Evolutionary conservation across 2,888 invertebrate species (phyloP).

Genomic region (Auanema sp.): DNA sequence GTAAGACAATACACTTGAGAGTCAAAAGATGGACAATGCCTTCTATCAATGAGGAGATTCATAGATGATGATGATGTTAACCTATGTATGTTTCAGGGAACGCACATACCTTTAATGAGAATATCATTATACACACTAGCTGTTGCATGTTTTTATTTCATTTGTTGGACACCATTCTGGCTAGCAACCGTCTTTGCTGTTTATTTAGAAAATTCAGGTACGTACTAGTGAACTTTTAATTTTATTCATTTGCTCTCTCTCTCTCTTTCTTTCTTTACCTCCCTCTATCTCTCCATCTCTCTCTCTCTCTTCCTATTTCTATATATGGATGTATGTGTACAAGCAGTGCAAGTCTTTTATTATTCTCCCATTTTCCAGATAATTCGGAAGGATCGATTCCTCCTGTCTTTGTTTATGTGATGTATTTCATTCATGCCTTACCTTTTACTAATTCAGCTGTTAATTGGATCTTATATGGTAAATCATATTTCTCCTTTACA

Average conservation of each 20-base stretch:
- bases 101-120: conserved; percentile 60
- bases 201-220: conserved; percentile 54
- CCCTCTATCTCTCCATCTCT: no score
- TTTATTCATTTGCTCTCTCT: no score
- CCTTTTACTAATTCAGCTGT: conserved; percentile 62
- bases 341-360: no score
- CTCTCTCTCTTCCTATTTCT: no score
- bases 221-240: background rate
- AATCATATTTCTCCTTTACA: background rate
- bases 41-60: no score
- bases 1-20: no score
- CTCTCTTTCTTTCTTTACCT: no score
- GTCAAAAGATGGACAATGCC: no score
- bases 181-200: conserved; percentile 61
- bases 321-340: no score
- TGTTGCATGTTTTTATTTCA: conserved; percentile 61
- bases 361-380: conserved; percentile 7
- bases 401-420: conserved; percentile 59
- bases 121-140: conserved; percentile 62
- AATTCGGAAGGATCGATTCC: conserved; percentile 43
- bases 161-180: conserved; percentile 62
- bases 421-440: conserved; percentile 63
- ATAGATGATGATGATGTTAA: no score
- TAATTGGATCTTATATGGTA: conserved; percentile 62
- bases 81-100: conserved; percentile 38